Percentiles rank a stretch among this genome's conserved stretches.
Evolutionary conservation across 2,797 vertebrate species (phyloP).

Genomic region (Arctocebus calabarensis): DNA sequence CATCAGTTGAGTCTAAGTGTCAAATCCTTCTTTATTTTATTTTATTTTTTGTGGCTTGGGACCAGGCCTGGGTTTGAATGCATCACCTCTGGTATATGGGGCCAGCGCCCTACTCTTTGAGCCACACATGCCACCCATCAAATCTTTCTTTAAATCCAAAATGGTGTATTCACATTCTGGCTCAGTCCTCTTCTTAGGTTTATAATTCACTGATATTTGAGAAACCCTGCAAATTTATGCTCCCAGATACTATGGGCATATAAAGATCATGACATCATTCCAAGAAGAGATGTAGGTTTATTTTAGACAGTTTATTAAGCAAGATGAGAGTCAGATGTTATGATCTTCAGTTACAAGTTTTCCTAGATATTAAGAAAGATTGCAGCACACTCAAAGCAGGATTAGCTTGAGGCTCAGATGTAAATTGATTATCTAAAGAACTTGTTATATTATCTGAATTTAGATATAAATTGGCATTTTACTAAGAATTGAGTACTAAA

Average conservation of each 20-base stretch:
- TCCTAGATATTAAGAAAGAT: conserved; percentile 17
- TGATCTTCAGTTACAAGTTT: conserved; percentile 12
- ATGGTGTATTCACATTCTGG: background rate
- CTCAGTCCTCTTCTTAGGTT: background rate
- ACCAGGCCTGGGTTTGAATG: too few species aligned
- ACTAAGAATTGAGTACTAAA: background rate
- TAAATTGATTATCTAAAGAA: background rate
- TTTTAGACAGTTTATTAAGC: conserved; percentile 40
- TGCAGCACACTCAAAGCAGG: background rate
- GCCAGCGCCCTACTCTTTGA: too few species aligned
- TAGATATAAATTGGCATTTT: background rate
- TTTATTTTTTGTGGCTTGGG: too few species aligned
- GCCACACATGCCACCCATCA: background rate
- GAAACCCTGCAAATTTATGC: background rate
- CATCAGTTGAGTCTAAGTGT: background rate
- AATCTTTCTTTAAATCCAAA: background rate
- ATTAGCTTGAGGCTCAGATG: background rate
- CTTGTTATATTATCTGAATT: background rate
- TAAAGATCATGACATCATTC: background rate
- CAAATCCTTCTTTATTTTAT: background rate
- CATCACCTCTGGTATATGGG: too few species aligned
- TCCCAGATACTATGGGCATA: conserved; percentile 21
- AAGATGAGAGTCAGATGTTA: background rate
- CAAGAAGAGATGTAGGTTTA: conserved; percentile 22
- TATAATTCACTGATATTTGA: conserved; percentile 47